These are phyloP conservation scores for Stichopus chloronotus DNA, from an alignment of 35 echinoderm and acorn worm genomes.

Conservation along the genomic window DNA sequence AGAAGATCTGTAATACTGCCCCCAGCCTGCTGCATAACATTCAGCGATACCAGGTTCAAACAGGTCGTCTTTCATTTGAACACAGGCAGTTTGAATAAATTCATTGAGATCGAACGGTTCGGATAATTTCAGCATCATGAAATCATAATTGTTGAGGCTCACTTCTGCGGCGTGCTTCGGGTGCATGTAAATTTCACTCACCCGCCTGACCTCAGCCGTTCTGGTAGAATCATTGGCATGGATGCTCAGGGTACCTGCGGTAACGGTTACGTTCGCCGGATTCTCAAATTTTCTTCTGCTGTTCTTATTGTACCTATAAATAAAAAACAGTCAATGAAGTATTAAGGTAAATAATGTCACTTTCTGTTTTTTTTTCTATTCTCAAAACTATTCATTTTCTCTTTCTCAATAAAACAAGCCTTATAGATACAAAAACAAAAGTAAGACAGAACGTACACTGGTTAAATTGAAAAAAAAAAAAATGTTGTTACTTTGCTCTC, in stretches of 20 bases:
- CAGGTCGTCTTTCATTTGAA: not conserved
- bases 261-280: not conserved
- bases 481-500: too few species aligned
- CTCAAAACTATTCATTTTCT: too few species aligned
- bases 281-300: not conserved
- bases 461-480: too few species aligned
- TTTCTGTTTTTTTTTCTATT: too few species aligned
- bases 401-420: too few species aligned
- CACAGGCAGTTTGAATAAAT: conserved; percentile 27
- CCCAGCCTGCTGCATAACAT: conserved; percentile 49
- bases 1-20: not conserved
- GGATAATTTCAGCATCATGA: conserved; percentile 28
- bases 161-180: not conserved
- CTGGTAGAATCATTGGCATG: not conserved
- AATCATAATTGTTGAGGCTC: conserved; percentile 17
- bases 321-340: not conserved
- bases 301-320: not conserved
- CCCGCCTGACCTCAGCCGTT: not conserved
- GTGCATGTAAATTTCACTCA: conserved; percentile 3
- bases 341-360: too few species aligned
- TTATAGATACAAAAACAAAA: too few species aligned
- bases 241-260: not conserved
- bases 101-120: conserved; percentile 1
- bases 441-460: too few species aligned
- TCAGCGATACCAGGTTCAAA: conserved; percentile 6